These are phyloP conservation scores for Lathronympha strigana DNA, from an alignment of 2,888 invertebrate genomes.

Conservation along the genomic window DNA sequence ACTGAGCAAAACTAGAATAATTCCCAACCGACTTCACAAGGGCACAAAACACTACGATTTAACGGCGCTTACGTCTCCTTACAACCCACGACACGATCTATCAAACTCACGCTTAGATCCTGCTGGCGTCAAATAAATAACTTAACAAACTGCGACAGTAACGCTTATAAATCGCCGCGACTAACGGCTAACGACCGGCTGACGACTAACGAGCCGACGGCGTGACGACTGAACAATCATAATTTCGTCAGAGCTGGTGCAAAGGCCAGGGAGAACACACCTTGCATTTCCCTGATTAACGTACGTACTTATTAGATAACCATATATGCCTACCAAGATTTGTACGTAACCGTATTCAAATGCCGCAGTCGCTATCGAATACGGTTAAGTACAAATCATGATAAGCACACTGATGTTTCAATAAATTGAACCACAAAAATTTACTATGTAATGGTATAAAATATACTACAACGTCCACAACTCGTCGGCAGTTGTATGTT, in stretches of 20 bases:
- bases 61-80: neutral
- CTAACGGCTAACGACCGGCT: conserved; percentile 55
- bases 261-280: conserved; percentile 8
- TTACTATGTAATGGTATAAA: no score
- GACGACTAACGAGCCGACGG: conserved; percentile 37
- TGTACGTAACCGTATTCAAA: neutral
- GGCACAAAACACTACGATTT: neutral
- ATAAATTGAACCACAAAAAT: no score
- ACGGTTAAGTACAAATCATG: no score
- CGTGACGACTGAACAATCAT: conserved; percentile 52
- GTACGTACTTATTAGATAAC: neutral
- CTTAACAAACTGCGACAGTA: conserved; percentile 55
- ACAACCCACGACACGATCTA: conserved; percentile 14
- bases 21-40: neutral
- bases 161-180: conserved; percentile 58
- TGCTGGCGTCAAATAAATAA: conserved; percentile 56
- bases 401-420: no score
- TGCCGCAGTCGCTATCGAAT: neutral
- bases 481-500: no score
- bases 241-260: conserved; percentile 52
- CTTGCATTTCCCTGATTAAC: conserved; percentile 10
- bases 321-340: no score
- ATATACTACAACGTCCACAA: no score
- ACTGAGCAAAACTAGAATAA: neutral
- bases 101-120: conserved; percentile 33